These are phyloP conservation scores for Philotrypesis tridentata DNA, from an alignment of 1,140 invertebrate genomes.

Conservation along the genomic window DNA sequence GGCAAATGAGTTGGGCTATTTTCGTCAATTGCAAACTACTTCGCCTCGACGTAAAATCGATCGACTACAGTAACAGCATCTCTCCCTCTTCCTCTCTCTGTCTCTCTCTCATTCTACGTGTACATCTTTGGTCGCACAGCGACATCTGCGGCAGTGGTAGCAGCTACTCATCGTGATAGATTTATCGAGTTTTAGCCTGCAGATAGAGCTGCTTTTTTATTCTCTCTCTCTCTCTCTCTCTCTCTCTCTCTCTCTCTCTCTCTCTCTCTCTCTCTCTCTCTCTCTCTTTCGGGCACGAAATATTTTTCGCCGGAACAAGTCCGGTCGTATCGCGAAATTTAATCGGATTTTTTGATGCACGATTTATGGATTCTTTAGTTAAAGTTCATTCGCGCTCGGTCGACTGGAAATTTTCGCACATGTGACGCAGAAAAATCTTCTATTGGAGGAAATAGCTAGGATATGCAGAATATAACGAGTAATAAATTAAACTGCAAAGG, in stretches of 20 bases:
- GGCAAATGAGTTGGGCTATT: slow-evolving; percentile 23
- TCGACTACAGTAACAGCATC: not conserved
- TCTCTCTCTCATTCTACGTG: not conserved
- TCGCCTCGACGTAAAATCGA: slow-evolving; percentile 11
- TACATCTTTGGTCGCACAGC: not conserved
- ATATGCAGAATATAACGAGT: not conserved
- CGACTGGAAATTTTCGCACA: not conserved
- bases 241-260: not conserved
- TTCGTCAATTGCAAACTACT: slow-evolving; percentile 6
- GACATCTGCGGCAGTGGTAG: slow-evolving; percentile 24
- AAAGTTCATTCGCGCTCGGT: not conserved
- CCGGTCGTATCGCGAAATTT: not conserved
- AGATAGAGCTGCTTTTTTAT: slow-evolving; percentile 2
- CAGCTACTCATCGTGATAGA: not conserved
- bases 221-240: not conserved
- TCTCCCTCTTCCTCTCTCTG: not conserved
- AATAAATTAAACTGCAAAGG: not conserved
- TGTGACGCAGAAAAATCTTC: not conserved
- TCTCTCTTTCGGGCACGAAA: not conserved
- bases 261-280: not conserved
- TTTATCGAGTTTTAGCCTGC: slow-evolving; percentile 16
- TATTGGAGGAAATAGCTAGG: not conserved
- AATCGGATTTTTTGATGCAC: not conserved
- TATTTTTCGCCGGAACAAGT: not conserved
- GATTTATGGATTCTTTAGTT: not conserved